These are phyloP conservation scores for Dexiosoma caninum DNA, from an alignment of 2,888 invertebrate species.

Conservation along the genomic window DNA sequence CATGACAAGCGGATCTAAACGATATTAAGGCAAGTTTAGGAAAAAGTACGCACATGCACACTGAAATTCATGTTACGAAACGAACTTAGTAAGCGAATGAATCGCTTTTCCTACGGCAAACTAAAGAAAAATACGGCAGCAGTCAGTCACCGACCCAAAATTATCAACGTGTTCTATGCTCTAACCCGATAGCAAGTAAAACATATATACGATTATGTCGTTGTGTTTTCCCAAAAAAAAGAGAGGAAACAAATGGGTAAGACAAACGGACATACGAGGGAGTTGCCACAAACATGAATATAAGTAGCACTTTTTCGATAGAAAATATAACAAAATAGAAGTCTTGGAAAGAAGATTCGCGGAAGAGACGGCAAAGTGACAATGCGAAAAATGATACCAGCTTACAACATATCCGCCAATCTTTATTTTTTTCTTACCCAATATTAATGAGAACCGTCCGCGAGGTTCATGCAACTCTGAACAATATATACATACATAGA, in stretches of 20 bases:
- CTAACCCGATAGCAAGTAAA: constrained; percentile 4
- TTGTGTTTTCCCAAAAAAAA: neutral
- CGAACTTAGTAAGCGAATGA: neutral
- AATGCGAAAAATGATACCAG: no score
- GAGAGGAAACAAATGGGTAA: no score
- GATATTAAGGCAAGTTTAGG: neutral
- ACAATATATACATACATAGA: no score
- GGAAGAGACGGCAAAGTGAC: no score
- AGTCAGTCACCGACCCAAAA: constrained; percentile 15
- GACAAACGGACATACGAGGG: neutral
- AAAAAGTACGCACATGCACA: neutral
- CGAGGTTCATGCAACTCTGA: no score
- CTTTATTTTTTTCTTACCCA: neutral
- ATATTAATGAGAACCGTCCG: no score
- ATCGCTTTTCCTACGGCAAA: constrained; percentile 2
- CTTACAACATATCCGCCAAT: no score
- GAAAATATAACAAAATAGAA: no score
- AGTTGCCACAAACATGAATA: neutral
- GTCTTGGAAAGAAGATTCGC: no score
- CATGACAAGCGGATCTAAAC: constrained; percentile 31
- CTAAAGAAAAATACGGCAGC: neutral
- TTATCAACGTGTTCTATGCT: constrained; percentile 11
- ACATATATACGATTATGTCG: constrained; percentile 21
- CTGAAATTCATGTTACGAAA: neutral
- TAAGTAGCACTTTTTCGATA: no score